These are phyloP conservation scores for Platyura marginata DNA, from an alignment of 1,140 invertebrate species.

Conservation along the genomic window DNA sequence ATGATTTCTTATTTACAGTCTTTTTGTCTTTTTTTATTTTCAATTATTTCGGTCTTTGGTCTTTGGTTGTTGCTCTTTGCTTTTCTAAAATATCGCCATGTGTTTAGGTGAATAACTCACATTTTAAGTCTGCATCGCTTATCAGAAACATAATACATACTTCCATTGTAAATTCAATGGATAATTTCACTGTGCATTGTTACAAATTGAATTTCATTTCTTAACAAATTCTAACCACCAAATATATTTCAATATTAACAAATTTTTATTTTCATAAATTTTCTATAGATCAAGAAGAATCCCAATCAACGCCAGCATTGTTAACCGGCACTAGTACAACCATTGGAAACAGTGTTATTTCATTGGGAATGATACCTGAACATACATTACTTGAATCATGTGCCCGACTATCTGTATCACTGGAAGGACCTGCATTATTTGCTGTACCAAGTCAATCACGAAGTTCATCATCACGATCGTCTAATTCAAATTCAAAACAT, in stretches of 20 bases:
- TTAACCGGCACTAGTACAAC: conserved; percentile 40
- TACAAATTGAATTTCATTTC: too few relatives aligned
- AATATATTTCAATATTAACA: not conserved
- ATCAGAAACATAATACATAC: too few relatives aligned
- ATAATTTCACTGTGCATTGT: too few relatives aligned
- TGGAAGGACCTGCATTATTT: conserved; percentile 38
- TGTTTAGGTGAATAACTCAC: too few relatives aligned
- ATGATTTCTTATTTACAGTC: too few relatives aligned
- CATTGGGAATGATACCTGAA: conserved; percentile 63
- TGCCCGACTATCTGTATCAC: conserved; percentile 63
- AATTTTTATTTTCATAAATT: not conserved
- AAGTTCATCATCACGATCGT: conserved; percentile 38
- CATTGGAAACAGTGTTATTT: conserved; percentile 29
- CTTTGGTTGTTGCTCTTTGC: too few relatives aligned
- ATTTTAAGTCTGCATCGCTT: too few relatives aligned
- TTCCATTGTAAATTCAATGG: too few relatives aligned
- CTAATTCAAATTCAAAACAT: conserved; percentile 28
- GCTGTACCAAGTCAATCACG: conserved; percentile 29
- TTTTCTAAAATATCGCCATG: too few relatives aligned
- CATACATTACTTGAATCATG: conserved; percentile 70
- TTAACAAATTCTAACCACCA: too few relatives aligned
- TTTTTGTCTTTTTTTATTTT: too few relatives aligned
- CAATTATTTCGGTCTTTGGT: too few relatives aligned
- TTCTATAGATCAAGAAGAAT: conserved; percentile 53
- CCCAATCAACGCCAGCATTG: conserved; percentile 64